Base-by-base conservation (phyloP, 2,888 invertebrate genomes). In the Limnephilus marmoratus region DNA sequence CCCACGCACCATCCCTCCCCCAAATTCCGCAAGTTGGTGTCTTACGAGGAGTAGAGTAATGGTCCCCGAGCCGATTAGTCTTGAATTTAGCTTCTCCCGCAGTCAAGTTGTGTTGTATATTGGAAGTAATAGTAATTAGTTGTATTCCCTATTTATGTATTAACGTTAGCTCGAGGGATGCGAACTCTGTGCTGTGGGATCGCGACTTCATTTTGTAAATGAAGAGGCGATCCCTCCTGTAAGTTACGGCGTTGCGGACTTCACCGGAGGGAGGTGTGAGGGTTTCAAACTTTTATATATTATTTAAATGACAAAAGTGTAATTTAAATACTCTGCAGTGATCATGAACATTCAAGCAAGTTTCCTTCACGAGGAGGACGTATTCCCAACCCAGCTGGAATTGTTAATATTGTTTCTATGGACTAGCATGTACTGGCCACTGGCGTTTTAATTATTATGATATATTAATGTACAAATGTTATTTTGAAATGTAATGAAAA, bases 271-370 rank as follows among this genome's bases (percentile, higher is more conserved):
- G 93, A 92, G 92, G 94, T 90, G 93, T 90, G 85, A 49, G 94
- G 93, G 93, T 93, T 93, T 93, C 93, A 93, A 93, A 92, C 93
- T 94, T 93, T 93, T 92, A 93, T 93, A 93, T 94, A 96, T 94
- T 96, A 95, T 96, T 96, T 96, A 96, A 96, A 96, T 96, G 96
- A 96, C 96, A 96, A 96, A 92, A 92, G 92, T 92, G 93, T 93
- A 93, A 96, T 96, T 95, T 94, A 95, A 91, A 92, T 92, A 91
- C 85, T 85, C 31, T 31, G 91, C 92, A 86, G 92, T 90, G 91
- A 91, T 41, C 53, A 68, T 90, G 91, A 86, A 85, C 49, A 89
- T 85, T 81, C n/a, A 90, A 83, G 41, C 90, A 34, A 49, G 37
- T 91, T 87, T 81, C 86, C 88, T 45, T 81, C 87, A 24, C 53